Conservation (phyloP, 2,113 vertebrate genomes). For the Laticauda colubrina region DNA sequence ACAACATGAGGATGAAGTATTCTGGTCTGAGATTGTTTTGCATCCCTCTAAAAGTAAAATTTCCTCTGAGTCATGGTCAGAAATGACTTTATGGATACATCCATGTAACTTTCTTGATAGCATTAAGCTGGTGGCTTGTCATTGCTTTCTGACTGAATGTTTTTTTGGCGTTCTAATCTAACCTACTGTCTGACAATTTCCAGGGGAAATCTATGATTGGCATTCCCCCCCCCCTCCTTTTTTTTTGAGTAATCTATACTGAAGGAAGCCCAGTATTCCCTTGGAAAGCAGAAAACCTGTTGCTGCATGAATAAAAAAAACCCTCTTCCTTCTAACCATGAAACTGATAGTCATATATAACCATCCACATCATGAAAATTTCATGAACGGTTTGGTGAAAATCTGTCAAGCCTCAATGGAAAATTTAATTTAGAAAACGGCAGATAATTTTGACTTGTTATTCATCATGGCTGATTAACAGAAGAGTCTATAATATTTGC, state of each 20-base stretch:
- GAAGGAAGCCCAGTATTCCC: not conserved
- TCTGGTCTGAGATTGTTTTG: not conserved
- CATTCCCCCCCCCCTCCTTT: not conserved
- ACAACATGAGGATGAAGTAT: not conserved
- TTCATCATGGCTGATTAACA: not conserved
- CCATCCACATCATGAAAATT: not conserved
- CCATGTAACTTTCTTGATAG: not conserved
- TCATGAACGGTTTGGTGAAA: not conserved
- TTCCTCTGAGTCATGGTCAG: not conserved
- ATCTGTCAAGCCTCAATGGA: not conserved
- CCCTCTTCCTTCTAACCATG: not conserved
- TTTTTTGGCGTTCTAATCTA: not conserved
- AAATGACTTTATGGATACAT: not conserved
- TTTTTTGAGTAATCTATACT: not conserved
- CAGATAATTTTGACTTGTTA: not conserved
- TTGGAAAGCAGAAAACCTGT: not conserved
- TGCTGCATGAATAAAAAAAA: not conserved
- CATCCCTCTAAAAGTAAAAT: not conserved
- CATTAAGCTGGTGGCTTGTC: not conserved
- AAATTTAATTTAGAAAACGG: not conserved
- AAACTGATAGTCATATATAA: too few species aligned
- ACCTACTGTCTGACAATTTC: not conserved
- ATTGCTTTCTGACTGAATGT: not conserved
- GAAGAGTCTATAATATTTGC: not conserved
- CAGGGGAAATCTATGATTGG: not conserved